phyloP scores from a whole-genome alignment of 2,888 invertebrate species.

The Melitaea athalia region DNA sequence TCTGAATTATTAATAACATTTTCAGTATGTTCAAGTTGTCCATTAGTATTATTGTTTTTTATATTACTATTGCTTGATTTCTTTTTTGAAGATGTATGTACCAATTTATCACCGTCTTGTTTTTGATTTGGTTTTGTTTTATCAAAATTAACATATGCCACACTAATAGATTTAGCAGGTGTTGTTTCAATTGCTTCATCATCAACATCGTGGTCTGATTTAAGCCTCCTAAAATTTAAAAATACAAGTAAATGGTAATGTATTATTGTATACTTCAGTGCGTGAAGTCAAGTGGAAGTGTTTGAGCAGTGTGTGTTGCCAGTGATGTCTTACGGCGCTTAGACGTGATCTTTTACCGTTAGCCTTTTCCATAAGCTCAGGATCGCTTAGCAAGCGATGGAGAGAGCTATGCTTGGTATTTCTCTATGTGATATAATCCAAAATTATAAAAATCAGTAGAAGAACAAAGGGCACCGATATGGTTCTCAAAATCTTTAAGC shows the following conservation, averaged over 20 bases:
- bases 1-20: conserved; percentile 47
- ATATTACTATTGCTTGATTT: conserved; percentile 42
- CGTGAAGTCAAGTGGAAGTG: too few species aligned
- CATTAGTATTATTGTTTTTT: conserved; percentile 39
- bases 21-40: conserved; percentile 49
- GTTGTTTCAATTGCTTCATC: conserved; percentile 54
- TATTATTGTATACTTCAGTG: too few species aligned
- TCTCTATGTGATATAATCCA: too few species aligned
- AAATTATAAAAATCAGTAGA: too few species aligned
- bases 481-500: too few species aligned
- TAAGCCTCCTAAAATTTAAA: conserved; percentile 53
- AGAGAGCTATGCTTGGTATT: too few species aligned
- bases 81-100: conserved; percentile 46
- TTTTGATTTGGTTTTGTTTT: conserved; percentile 69
- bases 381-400: too few species aligned
- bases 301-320: too few species aligned
- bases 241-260: background rate
- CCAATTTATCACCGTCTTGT: conserved; percentile 54
- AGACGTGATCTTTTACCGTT: too few species aligned
- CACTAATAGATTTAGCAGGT: conserved; percentile 52
- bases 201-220: conserved; percentile 57
- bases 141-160: conserved; percentile 71
- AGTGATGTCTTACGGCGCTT: too few species aligned
- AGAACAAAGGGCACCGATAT: too few species aligned
- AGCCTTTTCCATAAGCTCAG: too few species aligned